A percentile compares a stretch with the other conserved stretches of the same genome.
These are phyloP conservation scores for Ophonus ardosiacus DNA, from an alignment of 2,888 invertebrate genomes.

Conservation along the genomic window DNA sequence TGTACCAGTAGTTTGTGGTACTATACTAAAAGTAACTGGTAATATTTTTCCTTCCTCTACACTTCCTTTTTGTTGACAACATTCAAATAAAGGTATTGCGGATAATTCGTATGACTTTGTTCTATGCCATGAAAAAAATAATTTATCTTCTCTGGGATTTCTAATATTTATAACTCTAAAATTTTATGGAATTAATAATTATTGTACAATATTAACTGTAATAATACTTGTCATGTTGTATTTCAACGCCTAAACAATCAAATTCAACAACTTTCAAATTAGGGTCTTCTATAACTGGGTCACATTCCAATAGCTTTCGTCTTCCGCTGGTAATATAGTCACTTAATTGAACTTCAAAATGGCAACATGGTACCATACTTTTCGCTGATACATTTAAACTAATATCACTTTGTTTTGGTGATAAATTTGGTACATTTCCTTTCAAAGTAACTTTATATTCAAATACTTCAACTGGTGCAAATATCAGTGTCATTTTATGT, in stretches of 20 bases:
- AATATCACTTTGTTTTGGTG: conserved; percentile 73
- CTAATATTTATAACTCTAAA: conserved; percentile 81
- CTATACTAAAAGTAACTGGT: conserved; percentile 81
- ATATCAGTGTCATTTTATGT: conserved; percentile 76
- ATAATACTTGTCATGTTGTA: conserved; percentile 76
- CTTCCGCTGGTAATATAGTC: conserved; percentile 79
- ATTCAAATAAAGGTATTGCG: conserved; percentile 75
- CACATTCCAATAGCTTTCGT: conserved; percentile 75
- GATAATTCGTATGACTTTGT: conserved; percentile 71
- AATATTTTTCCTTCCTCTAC: conserved; percentile 80
- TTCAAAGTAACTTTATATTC: conserved; percentile 78
- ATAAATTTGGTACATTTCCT: conserved; percentile 78
- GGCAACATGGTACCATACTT: conserved; percentile 83
- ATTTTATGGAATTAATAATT: conserved; percentile 64
- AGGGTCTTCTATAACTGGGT: conserved; percentile 73
- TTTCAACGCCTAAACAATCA: conserved; percentile 81
- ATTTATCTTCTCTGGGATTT: conserved; percentile 82
- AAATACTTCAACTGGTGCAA: conserved; percentile 79
- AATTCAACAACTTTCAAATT: conserved; percentile 80
- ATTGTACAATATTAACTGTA: neutral
- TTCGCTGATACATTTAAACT: conserved; percentile 77
- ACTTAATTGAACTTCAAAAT: conserved; percentile 83
- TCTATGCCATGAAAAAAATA: conserved; percentile 80
- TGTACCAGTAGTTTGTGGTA: conserved; percentile 80
- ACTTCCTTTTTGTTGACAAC: conserved; percentile 79